Evolutionary conservation across 2,888 invertebrate genomes (phyloP).

Genomic region (Mesorhabditis belari): DNA sequence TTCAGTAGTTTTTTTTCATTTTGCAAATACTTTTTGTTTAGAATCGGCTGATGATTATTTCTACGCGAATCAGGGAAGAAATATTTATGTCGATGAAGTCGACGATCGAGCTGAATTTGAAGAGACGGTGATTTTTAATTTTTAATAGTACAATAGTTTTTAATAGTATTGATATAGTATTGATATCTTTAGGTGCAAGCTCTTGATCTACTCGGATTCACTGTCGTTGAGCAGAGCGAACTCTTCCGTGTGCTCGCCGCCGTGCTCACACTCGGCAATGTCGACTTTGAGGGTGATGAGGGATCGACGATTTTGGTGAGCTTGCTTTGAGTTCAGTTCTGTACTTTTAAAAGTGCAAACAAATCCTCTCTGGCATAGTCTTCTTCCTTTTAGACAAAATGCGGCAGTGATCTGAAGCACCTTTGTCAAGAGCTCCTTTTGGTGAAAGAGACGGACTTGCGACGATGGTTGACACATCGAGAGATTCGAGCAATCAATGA

Average conservation of each 20-base stretch:
- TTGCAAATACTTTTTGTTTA: slow-evolving; percentile 52
- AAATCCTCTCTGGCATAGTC: no score
- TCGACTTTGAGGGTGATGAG: slow-evolving; percentile 60
- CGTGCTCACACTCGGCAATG: slow-evolving; percentile 85
- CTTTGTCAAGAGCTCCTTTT: slow-evolving; percentile 67
- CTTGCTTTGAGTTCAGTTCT: not conserved
- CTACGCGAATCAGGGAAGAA: slow-evolving; percentile 65
- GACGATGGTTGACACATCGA: slow-evolving; percentile 75
- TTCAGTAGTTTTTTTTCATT: no score
- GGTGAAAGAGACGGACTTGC: slow-evolving; percentile 68
- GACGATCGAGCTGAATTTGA: slow-evolving; percentile 75
- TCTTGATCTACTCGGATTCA: slow-evolving; percentile 63
- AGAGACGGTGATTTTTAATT: slow-evolving; percentile 64
- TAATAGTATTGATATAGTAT: no score
- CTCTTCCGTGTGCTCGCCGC: slow-evolving; percentile 69
- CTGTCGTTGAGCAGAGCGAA: slow-evolving; percentile 22
- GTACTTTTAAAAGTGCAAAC: no score
- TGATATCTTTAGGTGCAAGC: slow-evolving; percentile 58
- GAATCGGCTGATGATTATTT: slow-evolving; percentile 71
- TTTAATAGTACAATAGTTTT: not conserved
- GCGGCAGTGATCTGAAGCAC: slow-evolving; percentile 6
- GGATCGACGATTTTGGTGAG: slow-evolving; percentile 4
- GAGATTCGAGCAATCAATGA: slow-evolving; percentile 86
- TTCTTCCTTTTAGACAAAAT: slow-evolving; percentile 4
- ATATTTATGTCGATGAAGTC: slow-evolving; percentile 75